phyloP scores from a whole-genome alignment of 1,140 invertebrate species.

The Zaprionus kolodkinae region DNA sequence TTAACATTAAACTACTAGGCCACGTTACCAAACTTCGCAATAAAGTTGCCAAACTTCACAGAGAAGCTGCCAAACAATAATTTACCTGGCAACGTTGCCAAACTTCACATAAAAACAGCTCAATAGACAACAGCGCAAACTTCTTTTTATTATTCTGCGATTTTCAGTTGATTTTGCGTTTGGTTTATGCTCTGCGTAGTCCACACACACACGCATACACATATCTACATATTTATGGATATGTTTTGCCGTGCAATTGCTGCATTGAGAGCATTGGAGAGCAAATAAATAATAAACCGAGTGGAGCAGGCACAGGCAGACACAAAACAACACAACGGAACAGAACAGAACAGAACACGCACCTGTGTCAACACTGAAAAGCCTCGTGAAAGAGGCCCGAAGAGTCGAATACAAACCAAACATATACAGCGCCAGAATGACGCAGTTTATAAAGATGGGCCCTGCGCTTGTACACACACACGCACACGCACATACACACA shows the following conservation, averaged over 20 bases:
- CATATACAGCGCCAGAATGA: constrained; percentile 46
- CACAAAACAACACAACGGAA: constrained; percentile 14
- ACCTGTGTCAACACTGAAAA: constrained; percentile 80
- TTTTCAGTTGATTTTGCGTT: constrained; percentile 2
- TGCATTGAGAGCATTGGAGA: constrained; percentile 51
- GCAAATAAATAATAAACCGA: constrained; percentile 53
- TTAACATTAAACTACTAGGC: too few relatives aligned
- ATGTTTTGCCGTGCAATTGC: constrained; percentile 50
- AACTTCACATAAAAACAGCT: neutral
- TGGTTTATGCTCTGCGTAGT: constrained; percentile 2
- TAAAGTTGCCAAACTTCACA: neutral
- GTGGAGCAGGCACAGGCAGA: constrained; percentile 25
- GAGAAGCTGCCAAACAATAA: too few relatives aligned
- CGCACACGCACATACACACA: constrained; percentile 15
- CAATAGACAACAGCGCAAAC: neutral
- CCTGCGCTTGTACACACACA: constrained; percentile 20
- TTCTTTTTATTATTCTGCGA: neutral
- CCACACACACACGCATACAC: neutral
- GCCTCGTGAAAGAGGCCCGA: constrained; percentile 43
- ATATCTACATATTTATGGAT: neutral
- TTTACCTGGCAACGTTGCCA: neutral
- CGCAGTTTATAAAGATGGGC: constrained; percentile 50
- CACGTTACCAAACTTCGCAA: neutral
- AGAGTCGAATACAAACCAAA: constrained; percentile 61
- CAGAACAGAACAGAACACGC: constrained; percentile 41